Percentiles rank a stretch among this genome's conserved stretches.
Evolutionary conservation across 2,888 invertebrate species (phyloP).

Genomic region (Cetonia aurata): DNA sequence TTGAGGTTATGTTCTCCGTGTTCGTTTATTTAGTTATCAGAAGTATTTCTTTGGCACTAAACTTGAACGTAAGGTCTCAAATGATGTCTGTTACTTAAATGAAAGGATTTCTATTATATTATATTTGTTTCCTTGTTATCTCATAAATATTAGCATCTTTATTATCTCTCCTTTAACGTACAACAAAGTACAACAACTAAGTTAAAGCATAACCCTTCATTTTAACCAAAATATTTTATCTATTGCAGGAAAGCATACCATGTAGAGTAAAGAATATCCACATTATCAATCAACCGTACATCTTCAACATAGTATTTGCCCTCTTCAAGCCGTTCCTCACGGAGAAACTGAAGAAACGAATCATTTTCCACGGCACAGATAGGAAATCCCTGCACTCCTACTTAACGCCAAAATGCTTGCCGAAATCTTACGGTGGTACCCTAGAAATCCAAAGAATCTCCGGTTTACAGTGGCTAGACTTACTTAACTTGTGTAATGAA

Average conservation of each 20-base stretch:
- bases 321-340: conserved; percentile 91
- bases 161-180: no score
- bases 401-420: conserved; percentile 79
- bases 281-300: conserved; percentile 89
- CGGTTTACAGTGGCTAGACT: conserved; percentile 80
- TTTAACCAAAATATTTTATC: conserved; percentile 2
- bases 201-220: no score
- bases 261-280: conserved; percentile 89
- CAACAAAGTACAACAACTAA: no score
- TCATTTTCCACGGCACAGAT: conserved; percentile 85
- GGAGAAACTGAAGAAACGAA: conserved; percentile 85
- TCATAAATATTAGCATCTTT: no score
- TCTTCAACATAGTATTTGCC: conserved; percentile 91
- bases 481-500: conserved; percentile 78
- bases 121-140: no score
- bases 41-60: no score
- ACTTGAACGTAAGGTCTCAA: no score
- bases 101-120: no score
- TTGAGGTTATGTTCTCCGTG: no score
- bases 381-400: conserved; percentile 79
- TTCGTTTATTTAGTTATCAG: no score
- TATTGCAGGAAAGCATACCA: conserved; percentile 82
- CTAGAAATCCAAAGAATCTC: conserved; percentile 76
- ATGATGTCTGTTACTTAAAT: no score
- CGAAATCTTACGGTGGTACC: conserved; percentile 80